These are phyloP conservation scores for Percopsis omiscomaycus DNA, from an alignment of 2,797 vertebrate species.

Conservation along the genomic window DNA sequence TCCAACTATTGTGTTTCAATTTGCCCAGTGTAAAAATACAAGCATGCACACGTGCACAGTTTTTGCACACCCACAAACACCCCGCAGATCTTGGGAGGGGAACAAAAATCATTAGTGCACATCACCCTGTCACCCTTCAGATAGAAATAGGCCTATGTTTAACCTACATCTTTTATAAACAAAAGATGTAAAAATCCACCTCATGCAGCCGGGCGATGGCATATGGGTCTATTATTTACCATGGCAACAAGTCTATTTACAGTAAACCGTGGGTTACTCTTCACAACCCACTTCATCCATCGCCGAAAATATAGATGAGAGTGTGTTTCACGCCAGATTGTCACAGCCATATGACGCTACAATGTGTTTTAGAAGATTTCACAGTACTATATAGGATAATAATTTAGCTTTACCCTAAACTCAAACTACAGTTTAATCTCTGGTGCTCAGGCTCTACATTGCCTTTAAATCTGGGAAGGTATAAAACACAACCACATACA, in stretches of 20 bases:
- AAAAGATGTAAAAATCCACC: slow-evolving; percentile 21
- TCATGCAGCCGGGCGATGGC: slow-evolving; percentile 10
- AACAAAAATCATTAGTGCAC: slow-evolving; percentile 1
- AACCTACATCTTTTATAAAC: no score
- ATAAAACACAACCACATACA: no score
- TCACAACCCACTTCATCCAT: slow-evolving; percentile 27
- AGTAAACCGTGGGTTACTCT: slow-evolving; percentile 41
- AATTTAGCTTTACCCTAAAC: no score
- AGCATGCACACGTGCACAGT: no score
- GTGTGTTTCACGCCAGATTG: slow-evolving; percentile 24
- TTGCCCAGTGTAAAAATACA: no score
- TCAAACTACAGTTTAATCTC: no score
- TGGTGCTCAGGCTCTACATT: no score
- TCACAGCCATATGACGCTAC: slow-evolving; percentile 3
- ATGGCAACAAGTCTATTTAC: slow-evolving; percentile 67
- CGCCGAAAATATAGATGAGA: slow-evolving; percentile 27
- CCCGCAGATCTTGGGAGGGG: slow-evolving; percentile 6
- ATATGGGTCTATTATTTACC: slow-evolving; percentile 39
- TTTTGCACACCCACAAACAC: background rate
- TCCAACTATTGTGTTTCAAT: no score
- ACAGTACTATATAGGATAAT: no score
- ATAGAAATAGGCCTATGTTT: background rate
- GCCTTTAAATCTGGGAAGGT: no score
- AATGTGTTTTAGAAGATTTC: no score
- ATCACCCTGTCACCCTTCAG: background rate